Percentiles rank a stretch among this genome's conserved stretches.
These are phyloP conservation scores for Ostrea edulis DNA, from an alignment of 1,140 invertebrate genomes.

Conservation along the genomic window DNA sequence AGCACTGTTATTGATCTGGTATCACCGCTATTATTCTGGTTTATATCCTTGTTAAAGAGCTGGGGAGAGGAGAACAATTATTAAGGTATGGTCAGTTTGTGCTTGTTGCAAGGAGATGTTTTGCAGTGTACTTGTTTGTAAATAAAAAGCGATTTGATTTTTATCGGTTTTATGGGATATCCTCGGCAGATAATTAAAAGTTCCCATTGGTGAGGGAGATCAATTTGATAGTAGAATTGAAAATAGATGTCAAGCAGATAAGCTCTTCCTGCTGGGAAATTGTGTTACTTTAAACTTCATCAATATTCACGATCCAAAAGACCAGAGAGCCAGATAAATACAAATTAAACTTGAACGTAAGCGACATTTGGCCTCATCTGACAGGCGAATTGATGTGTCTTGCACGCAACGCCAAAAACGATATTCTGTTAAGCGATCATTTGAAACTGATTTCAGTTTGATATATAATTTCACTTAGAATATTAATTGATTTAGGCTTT, in stretches of 20 bases:
- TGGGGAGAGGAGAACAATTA: too few relatives aligned
- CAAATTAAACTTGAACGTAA: not conserved
- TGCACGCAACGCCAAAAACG: conserved; percentile 14
- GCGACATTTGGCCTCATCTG: conserved; percentile 20
- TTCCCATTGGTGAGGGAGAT: not conserved
- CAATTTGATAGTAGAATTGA: not conserved
- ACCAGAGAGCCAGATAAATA: not conserved
- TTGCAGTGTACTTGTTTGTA: too few relatives aligned
- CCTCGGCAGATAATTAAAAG: not conserved
- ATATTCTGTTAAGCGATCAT: conserved; percentile 1
- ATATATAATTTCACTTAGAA: conserved; percentile 16
- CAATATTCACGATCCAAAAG: conserved; percentile 11
- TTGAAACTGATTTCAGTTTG: conserved; percentile 10
- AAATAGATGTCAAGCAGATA: conserved; percentile 27
- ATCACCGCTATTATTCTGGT: too few relatives aligned
- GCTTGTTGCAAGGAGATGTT: too few relatives aligned
- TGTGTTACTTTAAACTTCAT: conserved; percentile 24
- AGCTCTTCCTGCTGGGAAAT: conserved; percentile 23
- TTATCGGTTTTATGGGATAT: not conserved
- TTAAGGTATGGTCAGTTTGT: too few relatives aligned
- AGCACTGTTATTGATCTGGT: too few relatives aligned
- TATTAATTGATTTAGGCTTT: conserved; percentile 19
- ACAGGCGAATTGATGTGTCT: not conserved
- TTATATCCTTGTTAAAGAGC: too few relatives aligned
- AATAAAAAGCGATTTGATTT: too few relatives aligned